Evolutionary conservation across 2,888 invertebrate genomes (phyloP).

Genomic region (Apeira syringaria): DNA sequence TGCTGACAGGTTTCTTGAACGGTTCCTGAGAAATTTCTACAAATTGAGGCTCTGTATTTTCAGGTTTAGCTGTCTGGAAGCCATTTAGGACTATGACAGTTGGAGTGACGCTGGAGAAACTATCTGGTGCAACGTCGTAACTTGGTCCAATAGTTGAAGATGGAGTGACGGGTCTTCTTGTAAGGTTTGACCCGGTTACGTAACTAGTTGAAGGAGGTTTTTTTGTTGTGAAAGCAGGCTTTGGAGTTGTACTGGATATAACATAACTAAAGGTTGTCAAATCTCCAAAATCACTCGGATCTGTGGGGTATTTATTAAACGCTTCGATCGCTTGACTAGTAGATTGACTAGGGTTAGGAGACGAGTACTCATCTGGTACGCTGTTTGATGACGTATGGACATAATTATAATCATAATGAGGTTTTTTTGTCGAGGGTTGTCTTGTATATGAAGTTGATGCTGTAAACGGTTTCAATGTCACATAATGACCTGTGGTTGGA

Average conservation of each 20-base stretch:
- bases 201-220: slow-evolving; percentile 75
- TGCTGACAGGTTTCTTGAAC: slow-evolving; percentile 72
- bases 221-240: slow-evolving; percentile 57
- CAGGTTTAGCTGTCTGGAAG: slow-evolving; percentile 57
- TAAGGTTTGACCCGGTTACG: slow-evolving; percentile 71
- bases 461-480: slow-evolving; percentile 62
- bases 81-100: slow-evolving; percentile 71
- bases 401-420: slow-evolving; percentile 39
- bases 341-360: slow-evolving; percentile 65
- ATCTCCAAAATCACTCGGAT: slow-evolving; percentile 67
- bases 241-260: slow-evolving; percentile 60
- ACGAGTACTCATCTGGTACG: slow-evolving; percentile 57
- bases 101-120: slow-evolving; percentile 75
- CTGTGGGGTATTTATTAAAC: slow-evolving; percentile 72
- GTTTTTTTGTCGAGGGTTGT: slow-evolving; percentile 43
- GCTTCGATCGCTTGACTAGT: slow-evolving; percentile 76
- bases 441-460: slow-evolving; percentile 44
- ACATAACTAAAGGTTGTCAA: slow-evolving; percentile 70
- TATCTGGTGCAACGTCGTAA: slow-evolving; percentile 62
- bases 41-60: slow-evolving; percentile 58
- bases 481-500: slow-evolving; percentile 67
- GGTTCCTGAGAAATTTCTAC: slow-evolving; percentile 80
- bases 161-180: slow-evolving; percentile 72
- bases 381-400: slow-evolving; percentile 60
- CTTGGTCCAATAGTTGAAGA: slow-evolving; percentile 44